Evolutionary conservation across 2,797 vertebrate genomes (phyloP), one percentile per base, ranked within the genome.

Genomic region (Toxotes lorentzi): DNA sequence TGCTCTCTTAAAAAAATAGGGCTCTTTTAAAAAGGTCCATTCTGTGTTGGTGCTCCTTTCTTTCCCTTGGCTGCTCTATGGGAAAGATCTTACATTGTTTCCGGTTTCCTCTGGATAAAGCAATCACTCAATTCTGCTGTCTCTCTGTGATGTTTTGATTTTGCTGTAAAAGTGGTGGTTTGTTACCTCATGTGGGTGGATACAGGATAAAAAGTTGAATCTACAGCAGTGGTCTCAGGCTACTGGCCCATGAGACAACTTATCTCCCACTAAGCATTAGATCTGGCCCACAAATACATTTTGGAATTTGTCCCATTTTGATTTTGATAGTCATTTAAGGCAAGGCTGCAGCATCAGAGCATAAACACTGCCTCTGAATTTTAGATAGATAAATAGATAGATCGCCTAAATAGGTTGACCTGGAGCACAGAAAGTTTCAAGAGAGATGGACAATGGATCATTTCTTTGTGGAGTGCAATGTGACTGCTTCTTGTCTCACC

Each of bases 21-120:
- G 27, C 14, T 77, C n/a, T 58, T 72, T 79, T 69, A 62, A 69
- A 27, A 68, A 17, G 19, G 27, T 61, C 43, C 12, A 57, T 21
- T 1, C 30, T 45, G 53, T 23, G 34, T 14, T 40, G 35, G n/a
- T 59, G 58, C 35, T 59, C 14, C 34, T 47, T 40, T 34, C 24
- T 72, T 50, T 50, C 43, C 27, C 7, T 21, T 51, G 53, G 24
- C 7, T 17, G 14, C 2, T 56, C 53, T 32, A 47, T 35, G 34
- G n/a, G 4, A 47, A 19, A 21, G 1, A 13, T 13, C 27, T 53
- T 24, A 23, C 23, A 53, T 27, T 16, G 14, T 45, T 50, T 51
- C 50, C 11, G 13, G 50, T 51, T 51, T 24, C 13, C 1, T 51
- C 4, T 11, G 48, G 9, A 23, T 23, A n/a, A n/a, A 50, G 48